Percentiles rank a stretch among this genome's conserved stretches.
Evolutionary conservation across 1,140 invertebrate species (phyloP).

Genomic region (Monomorium pharaonis): DNA sequence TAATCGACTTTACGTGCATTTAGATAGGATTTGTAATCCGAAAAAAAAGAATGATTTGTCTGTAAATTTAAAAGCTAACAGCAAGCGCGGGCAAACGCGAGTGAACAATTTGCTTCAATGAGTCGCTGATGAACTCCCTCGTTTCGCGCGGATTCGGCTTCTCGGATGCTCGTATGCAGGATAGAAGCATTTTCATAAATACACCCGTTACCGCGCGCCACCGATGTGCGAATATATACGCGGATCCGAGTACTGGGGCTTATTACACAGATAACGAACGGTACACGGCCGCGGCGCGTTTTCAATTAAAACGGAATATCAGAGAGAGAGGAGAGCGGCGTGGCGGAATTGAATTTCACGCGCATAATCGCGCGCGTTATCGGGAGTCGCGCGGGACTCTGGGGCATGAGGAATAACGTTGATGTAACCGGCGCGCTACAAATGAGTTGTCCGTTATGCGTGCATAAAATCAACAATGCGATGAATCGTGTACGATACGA

Average conservation of each 20-base stretch:
- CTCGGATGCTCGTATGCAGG: no score
- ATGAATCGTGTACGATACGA: constrained; percentile 11
- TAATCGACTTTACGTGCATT: no score
- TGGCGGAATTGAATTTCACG: constrained; percentile 36
- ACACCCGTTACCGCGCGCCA: neutral
- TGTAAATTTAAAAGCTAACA: no score
- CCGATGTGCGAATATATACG: neutral
- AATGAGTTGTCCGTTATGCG: constrained; percentile 48
- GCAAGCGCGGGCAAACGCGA: neutral
- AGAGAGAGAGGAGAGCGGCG: neutral
- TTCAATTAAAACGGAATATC: constrained; percentile 41
- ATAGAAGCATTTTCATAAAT: constrained; percentile 17
- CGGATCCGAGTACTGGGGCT: neutral
- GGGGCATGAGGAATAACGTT: neutral
- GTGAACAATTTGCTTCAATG: neutral
- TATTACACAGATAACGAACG: constrained; percentile 4
- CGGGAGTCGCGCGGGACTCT: neutral
- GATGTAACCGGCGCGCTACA: neutral
- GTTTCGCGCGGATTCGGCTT: neutral
- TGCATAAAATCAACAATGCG: constrained; percentile 49
- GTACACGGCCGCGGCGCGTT: neutral
- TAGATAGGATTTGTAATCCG: neutral
- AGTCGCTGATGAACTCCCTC: neutral
- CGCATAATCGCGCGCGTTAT: constrained; percentile 38
- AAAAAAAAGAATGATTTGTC: neutral